A percentile compares a stretch with the other conserved stretches of the same genome.
Conservation (phyloP, 2,888 invertebrate species). For the Cremastinae sp. region DNA sequence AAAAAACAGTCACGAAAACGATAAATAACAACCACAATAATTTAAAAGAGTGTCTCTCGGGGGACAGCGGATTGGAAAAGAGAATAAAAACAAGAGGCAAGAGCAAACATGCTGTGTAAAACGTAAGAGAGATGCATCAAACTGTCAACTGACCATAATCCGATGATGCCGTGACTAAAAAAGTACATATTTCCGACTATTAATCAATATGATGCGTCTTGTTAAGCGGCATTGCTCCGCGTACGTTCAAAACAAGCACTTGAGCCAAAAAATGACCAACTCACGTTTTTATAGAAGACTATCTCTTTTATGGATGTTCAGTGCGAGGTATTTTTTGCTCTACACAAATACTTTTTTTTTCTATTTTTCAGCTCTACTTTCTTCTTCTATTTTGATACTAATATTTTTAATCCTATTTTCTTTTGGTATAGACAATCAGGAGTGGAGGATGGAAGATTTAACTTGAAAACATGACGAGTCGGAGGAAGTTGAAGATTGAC, state of each 20-base stretch:
- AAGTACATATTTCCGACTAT: conserved; percentile 68
- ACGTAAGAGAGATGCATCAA: conserved; percentile 67
- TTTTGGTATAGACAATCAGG: not conserved
- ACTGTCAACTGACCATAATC: conserved; percentile 76
- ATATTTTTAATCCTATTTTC: too few relatives aligned
- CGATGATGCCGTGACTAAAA: conserved; percentile 76
- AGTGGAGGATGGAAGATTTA: conserved; percentile 4
- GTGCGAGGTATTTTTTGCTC: not conserved
- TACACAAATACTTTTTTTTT: not conserved
- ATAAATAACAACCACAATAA: conserved; percentile 7
- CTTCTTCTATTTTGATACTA: too few relatives aligned
- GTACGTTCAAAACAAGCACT: conserved; percentile 22
- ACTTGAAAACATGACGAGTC: not conserved
- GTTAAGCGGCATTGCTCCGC: conserved; percentile 26
- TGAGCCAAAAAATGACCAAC: not conserved
- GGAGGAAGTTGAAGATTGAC: not conserved
- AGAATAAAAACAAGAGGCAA: conserved; percentile 45
- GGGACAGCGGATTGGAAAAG: not conserved
- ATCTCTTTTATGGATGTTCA: too few relatives aligned
- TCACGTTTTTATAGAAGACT: not conserved
- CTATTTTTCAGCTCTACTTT: too few relatives aligned
- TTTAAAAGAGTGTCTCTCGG: not conserved
- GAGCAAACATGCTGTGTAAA: conserved; percentile 70
- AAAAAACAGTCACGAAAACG: conserved; percentile 26
- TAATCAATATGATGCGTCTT: conserved; percentile 60